Evolutionary conservation across 1,140 invertebrate genomes (phyloP).

Genomic region (Pygmarrhopalites habei): DNA sequence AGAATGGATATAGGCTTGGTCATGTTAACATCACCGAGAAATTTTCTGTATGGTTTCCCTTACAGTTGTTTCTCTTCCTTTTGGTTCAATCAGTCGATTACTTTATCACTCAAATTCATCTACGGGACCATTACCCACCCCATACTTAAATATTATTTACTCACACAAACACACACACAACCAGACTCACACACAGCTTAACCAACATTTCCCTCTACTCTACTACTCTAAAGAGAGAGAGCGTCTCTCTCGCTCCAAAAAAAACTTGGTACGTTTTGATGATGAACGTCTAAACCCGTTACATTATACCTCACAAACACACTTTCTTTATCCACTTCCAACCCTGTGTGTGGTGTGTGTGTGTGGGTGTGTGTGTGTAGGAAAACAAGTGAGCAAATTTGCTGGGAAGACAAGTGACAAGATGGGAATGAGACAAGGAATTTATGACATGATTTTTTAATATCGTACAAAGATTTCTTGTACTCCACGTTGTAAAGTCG

Average conservation of each 20-base stretch:
- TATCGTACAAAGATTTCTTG: too few relatives aligned
- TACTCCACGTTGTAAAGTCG: too few relatives aligned
- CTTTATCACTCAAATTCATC: constrained; percentile 4
- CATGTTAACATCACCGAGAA: too few relatives aligned
- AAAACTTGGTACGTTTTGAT: neutral
- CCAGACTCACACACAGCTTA: neutral
- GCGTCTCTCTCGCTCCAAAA: neutral
- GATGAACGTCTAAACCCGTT: neutral
- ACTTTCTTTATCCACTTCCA: too few relatives aligned
- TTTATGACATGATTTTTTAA: too few relatives aligned
- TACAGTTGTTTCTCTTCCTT: neutral
- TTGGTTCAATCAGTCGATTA: constrained; percentile 3
- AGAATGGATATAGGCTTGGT: too few relatives aligned
- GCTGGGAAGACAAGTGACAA: too few relatives aligned
- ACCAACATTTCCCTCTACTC: neutral
- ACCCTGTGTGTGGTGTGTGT: too few relatives aligned
- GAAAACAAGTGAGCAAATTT: too few relatives aligned
- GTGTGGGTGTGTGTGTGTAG: too few relatives aligned
- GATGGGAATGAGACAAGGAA: too few relatives aligned
- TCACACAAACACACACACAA: neutral
- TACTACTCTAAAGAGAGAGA: neutral
- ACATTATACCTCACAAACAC: neutral
- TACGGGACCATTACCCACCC: neutral
- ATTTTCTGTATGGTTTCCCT: too few relatives aligned
- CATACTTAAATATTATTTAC: neutral